A percentile compares a stretch with the other conserved stretches of the same genome.
These are phyloP conservation scores for Trissoscelio sp. DNA, from an alignment of 2,888 invertebrate species.

Conservation along the genomic window DNA sequence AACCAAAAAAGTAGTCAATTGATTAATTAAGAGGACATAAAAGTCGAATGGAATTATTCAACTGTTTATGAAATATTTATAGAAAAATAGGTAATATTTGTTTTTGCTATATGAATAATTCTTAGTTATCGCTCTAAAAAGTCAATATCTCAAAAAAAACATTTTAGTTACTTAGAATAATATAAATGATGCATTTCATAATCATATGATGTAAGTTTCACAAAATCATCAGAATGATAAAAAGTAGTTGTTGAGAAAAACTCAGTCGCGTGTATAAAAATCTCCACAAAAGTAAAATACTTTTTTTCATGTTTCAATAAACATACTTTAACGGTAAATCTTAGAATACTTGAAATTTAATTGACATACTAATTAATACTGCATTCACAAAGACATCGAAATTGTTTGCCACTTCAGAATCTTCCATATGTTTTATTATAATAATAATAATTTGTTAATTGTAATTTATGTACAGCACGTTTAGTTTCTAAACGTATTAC, in stretches of 20 bases:
- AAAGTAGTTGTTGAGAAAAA: slow-evolving; percentile 36
- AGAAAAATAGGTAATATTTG: slow-evolving; percentile 3
- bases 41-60: slow-evolving; percentile 12
- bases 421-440: slow-evolving; percentile 27
- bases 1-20: slow-evolving; percentile 54
- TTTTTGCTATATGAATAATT: slow-evolving; percentile 13
- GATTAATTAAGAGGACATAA: slow-evolving; percentile 56
- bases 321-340: neutral
- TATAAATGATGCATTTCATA: slow-evolving; percentile 21
- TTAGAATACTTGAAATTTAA: neutral
- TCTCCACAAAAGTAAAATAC: slow-evolving; percentile 16
- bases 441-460: slow-evolving; percentile 7
- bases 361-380: neutral
- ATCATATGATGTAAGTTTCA: slow-evolving; percentile 22
- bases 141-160: slow-evolving; percentile 35
- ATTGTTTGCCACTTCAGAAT: slow-evolving; percentile 27
- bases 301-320: neutral
- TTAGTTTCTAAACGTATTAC: slow-evolving; percentile 6
- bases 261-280: slow-evolving; percentile 4
- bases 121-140: slow-evolving; percentile 21
- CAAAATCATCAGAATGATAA: slow-evolving; percentile 16
- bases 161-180: slow-evolving; percentile 16
- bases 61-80: slow-evolving; percentile 6
- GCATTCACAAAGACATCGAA: neutral
- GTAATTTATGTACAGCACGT: slow-evolving; percentile 38